Percentiles rank a stretch among this genome's conserved stretches.
Evolutionary conservation across 2,888 invertebrate genomes (phyloP).

Genomic region (Acleris cristana): DNA sequence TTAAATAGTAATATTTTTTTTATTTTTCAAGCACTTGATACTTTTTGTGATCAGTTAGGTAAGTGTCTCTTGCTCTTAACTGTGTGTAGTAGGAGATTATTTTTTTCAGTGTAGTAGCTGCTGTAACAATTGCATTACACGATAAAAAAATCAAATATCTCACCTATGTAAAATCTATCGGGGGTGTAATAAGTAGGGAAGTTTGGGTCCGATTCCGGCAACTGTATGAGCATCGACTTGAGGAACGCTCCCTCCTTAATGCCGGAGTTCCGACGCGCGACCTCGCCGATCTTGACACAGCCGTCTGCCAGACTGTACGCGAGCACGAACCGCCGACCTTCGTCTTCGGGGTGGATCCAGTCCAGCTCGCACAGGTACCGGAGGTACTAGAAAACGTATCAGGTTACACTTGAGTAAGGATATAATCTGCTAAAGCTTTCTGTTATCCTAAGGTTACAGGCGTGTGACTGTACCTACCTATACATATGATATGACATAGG

Average conservation of each 20-base stretch:
- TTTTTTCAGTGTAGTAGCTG: too few relatives aligned
- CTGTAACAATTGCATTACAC: too few relatives aligned
- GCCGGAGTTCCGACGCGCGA: conserved; percentile 89
- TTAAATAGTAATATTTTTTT: too few relatives aligned
- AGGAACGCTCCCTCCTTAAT: conserved; percentile 90
- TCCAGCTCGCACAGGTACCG: conserved; percentile 91
- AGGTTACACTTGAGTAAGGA: not conserved
- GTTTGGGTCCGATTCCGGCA: conserved; percentile 87
- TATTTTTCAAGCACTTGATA: too few relatives aligned
- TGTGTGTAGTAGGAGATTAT: too few relatives aligned
- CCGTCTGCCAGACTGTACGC: conserved; percentile 91
- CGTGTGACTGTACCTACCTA: too few relatives aligned
- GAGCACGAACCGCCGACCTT: conserved; percentile 89
- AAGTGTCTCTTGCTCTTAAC: too few relatives aligned
- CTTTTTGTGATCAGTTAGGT: too few relatives aligned
- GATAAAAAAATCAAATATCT: conserved; percentile 38
- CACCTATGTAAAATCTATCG: conserved; percentile 91
- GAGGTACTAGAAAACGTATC: conserved; percentile 71
- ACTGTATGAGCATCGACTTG: conserved; percentile 85
- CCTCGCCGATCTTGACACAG: conserved; percentile 89
- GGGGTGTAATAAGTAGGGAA: conserved; percentile 91
- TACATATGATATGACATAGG: too few relatives aligned
- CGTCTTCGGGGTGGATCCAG: conserved; percentile 90
- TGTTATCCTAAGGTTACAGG: too few relatives aligned
- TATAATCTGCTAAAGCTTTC: too few relatives aligned